Conservation (phyloP, 2,888 invertebrate genomes). For the Dusona sp. region DNA sequence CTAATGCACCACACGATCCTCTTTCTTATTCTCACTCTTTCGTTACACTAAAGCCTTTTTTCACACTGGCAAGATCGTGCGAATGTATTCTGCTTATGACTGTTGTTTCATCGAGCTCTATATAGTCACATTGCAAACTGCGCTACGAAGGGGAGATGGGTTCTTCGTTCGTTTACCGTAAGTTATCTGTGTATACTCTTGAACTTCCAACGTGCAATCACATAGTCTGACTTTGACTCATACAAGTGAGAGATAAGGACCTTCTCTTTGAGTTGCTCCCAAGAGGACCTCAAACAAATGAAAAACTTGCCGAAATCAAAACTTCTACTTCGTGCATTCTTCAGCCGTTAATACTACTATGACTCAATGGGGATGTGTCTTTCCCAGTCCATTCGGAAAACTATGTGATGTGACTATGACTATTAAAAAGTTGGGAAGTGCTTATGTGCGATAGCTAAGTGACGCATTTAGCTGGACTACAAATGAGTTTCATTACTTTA, state of each 20-base stretch:
- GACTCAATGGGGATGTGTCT: constrained; percentile 76
- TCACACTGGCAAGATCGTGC: constrained; percentile 42
- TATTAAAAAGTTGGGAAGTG: background rate
- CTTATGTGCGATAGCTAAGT: background rate
- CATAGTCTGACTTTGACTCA: constrained; percentile 73
- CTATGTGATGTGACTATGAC: constrained; percentile 41
- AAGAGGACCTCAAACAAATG: constrained; percentile 71
- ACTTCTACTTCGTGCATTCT: constrained; percentile 66
- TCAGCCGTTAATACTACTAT: constrained; percentile 80
- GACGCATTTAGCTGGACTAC: constrained; percentile 52
- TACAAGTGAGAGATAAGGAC: constrained; percentile 84
- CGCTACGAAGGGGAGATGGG: background rate
- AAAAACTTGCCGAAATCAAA: background rate
- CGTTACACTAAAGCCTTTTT: constrained; percentile 47
- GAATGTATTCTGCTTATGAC: constrained; percentile 16
- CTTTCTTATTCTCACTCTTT: constrained; percentile 59
- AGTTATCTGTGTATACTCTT: constrained; percentile 32
- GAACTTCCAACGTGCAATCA: constrained; percentile 43
- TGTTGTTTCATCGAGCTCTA: constrained; percentile 19
- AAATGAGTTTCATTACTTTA: constrained; percentile 35
- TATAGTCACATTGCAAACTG: background rate
- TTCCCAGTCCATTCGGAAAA: constrained; percentile 62
- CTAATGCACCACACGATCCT: constrained; percentile 67
- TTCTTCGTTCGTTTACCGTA: constrained; percentile 42
- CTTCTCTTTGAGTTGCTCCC: constrained; percentile 63